Evolutionary conservation across 2,888 invertebrate species (phyloP).

Genomic region (Rhodophaea formosa): DNA sequence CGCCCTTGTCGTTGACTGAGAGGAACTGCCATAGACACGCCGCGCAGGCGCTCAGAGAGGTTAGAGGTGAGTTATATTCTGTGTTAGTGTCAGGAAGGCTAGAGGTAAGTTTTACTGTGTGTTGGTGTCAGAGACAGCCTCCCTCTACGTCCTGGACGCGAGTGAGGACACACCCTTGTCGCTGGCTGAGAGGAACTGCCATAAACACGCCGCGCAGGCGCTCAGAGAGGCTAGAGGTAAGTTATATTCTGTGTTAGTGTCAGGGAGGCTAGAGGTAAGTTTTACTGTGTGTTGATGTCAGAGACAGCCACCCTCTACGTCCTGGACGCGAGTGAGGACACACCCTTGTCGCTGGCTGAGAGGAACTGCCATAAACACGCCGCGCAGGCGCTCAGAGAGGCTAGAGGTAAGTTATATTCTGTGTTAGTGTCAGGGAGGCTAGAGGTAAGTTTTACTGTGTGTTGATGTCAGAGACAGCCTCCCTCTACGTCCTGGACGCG

Average conservation of each 20-base stretch:
- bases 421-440: no score
- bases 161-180: constrained; percentile 86
- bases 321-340: constrained; percentile 83
- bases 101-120: no score
- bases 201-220: constrained; percentile 83
- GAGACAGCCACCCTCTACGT: constrained; percentile 83
- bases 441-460: no score
- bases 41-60: constrained; percentile 82
- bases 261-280: no score
- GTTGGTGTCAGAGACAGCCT: no score
- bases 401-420: no score
- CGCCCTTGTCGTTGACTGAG: constrained; percentile 81
- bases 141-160: constrained; percentile 79
- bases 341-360: constrained; percentile 81
- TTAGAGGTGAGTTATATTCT: no score
- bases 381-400: constrained; percentile 82
- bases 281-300: no score
- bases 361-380: constrained; percentile 81
- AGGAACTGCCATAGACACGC: constrained; percentile 81
- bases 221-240: no score
- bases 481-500: constrained; percentile 79
- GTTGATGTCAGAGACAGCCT: no score
- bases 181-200: constrained; percentile 67
- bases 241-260: no score
- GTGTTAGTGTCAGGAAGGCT: no score